These are phyloP conservation scores for Zonitis immaculata DNA, from an alignment of 2,888 invertebrate species.

Conservation along the genomic window DNA sequence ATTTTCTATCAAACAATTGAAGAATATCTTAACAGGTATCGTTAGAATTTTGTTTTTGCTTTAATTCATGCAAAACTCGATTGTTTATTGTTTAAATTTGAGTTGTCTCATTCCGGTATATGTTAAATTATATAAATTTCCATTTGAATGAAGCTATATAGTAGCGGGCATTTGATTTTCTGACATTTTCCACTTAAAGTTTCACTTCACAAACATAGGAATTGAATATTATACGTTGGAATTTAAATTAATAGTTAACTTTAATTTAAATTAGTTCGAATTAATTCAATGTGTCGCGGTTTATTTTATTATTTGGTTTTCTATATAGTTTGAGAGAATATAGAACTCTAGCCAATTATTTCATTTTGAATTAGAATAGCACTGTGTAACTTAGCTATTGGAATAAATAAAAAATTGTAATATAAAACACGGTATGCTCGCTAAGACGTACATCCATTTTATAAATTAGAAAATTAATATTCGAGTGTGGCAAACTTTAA, in stretches of 20 bases:
- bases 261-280: not conserved
- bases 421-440: too few relatives aligned
- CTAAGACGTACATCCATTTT: too few relatives aligned
- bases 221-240: not conserved
- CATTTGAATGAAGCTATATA: not conserved
- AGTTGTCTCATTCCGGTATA: too few relatives aligned
- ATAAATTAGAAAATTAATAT: too few relatives aligned
- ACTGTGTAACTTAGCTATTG: not conserved
- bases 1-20: slow-evolving; percentile 40
- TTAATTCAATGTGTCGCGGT: not conserved
- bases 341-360: not conserved
- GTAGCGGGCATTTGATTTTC: not conserved
- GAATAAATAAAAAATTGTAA: not conserved
- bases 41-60: not conserved
- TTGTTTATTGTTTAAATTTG: too few relatives aligned
- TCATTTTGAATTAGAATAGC: not conserved
- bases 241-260: not conserved
- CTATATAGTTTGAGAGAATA: too few relatives aligned
- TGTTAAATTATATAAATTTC: too few relatives aligned
- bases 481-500: too few relatives aligned
- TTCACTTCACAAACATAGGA: not conserved
- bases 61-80: too few relatives aligned
- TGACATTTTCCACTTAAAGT: not conserved
- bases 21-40: slow-evolving; percentile 37
- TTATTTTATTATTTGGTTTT: not conserved